These are phyloP conservation scores for Otolemur crassicaudatus DNA, from an alignment of 2,797 vertebrate genomes.

Conservation along the genomic window DNA sequence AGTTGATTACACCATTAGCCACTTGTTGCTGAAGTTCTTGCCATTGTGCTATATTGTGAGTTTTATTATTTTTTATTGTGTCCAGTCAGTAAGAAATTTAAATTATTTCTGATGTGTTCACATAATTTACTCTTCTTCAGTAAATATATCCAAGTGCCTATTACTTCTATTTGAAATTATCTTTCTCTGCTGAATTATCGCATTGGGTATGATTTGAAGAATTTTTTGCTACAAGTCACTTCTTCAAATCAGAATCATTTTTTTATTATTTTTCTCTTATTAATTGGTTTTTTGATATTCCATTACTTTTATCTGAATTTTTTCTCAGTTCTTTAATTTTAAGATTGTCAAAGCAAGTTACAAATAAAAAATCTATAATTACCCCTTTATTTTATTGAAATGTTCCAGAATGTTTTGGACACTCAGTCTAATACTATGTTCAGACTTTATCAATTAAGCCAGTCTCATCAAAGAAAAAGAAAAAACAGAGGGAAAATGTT, in stretches of 20 bases:
- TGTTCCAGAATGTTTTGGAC: not conserved
- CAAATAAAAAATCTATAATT: constrained; percentile 2
- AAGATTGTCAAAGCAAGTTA: not conserved
- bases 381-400: not conserved
- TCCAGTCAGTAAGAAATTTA: not conserved
- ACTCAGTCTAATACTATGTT: not conserved
- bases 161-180: not conserved
- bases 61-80: not conserved
- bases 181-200: not conserved
- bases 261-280: not conserved
- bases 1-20: not conserved
- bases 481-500: not conserved
- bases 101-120: not conserved
- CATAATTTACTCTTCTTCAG: not conserved
- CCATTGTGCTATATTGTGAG: not conserved
- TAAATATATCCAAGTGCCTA: not conserved
- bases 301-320: not conserved
- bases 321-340: constrained; percentile 17
- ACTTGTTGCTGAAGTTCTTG: not conserved
- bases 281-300: not conserved
- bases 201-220: not conserved
- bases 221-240: not conserved
- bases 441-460: not conserved
- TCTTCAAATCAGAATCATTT: constrained; percentile 18
- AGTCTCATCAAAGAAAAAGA: not conserved